These are phyloP conservation scores for Semicossyphus pulcher DNA, from an alignment of 2,113 vertebrate genomes.

Conservation along the genomic window DNA sequence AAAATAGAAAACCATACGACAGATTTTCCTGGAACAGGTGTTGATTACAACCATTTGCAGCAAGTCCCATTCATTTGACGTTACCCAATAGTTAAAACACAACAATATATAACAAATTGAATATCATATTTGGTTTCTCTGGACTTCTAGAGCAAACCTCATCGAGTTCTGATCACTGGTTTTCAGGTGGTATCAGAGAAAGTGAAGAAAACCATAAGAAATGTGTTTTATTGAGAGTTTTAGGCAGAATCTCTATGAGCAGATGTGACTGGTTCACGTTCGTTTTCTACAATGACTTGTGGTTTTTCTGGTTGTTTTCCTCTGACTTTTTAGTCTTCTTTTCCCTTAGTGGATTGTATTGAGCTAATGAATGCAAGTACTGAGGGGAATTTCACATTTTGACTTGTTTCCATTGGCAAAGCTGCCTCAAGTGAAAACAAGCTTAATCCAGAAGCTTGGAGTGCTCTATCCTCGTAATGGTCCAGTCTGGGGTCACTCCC, in stretches of 20 bases:
- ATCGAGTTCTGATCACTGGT: not conserved
- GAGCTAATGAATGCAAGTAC: not conserved
- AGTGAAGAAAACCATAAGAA: not conserved
- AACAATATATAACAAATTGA: not conserved
- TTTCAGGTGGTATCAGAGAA: not conserved
- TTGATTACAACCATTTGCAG: not conserved
- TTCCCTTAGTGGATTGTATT: not conserved
- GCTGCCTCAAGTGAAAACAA: not conserved
- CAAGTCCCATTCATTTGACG: not conserved
- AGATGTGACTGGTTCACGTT: not conserved
- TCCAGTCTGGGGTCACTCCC: constrained; percentile 94
- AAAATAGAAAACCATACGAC: not conserved
- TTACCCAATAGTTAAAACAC: not conserved
- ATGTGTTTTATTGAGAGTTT: not conserved
- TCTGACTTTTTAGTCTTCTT: not conserved
- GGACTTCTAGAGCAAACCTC: not conserved
- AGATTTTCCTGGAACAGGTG: not conserved
- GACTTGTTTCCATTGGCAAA: not conserved
- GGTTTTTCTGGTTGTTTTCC: not conserved
- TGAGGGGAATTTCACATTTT: not conserved
- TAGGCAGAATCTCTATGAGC: not conserved
- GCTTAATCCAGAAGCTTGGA: constrained; percentile 89
- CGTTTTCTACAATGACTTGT: not conserved
- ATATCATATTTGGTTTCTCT: not conserved
- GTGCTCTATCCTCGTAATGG: constrained; percentile 93